Conservation (phyloP, 2,113 vertebrate species). For the Silurus meridionalis region DNA sequence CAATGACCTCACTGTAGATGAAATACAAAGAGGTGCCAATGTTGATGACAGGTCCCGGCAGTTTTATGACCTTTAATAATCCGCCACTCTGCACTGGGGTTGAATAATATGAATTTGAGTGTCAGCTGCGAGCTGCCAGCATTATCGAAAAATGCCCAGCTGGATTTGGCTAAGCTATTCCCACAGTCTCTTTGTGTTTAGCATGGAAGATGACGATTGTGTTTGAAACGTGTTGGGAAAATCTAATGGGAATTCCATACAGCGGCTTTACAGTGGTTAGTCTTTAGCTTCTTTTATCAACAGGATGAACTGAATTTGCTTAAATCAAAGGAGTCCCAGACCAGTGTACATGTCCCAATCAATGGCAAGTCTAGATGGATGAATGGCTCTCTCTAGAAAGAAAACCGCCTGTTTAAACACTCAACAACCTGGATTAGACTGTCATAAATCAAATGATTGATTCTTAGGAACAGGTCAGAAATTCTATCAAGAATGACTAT, state of each 20-base stretch:
- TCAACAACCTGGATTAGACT: neutral
- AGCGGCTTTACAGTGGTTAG: neutral
- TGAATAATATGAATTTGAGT: conserved; percentile 45
- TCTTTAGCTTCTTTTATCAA: neutral
- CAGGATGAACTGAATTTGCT: neutral
- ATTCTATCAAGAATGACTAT: neutral
- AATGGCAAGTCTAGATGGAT: neutral
- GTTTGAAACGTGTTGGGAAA: conserved; percentile 8
- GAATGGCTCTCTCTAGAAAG: conserved; percentile 4
- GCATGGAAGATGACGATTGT: neutral
- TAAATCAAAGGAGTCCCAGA: neutral
- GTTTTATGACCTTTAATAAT: conserved; percentile 58
- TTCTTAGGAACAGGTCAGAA: neutral
- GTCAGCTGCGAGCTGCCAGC: conserved; percentile 39
- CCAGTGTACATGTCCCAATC: neutral
- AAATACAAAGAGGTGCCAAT: conserved; percentile 35
- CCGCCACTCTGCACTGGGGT: conserved; percentile 34
- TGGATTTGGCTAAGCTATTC: conserved; percentile 25
- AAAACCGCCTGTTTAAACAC: neutral
- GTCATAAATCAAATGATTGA: neutral
- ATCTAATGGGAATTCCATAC: neutral
- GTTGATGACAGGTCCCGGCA: conserved; percentile 45
- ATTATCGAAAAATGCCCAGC: conserved; percentile 45
- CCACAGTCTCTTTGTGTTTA: neutral
- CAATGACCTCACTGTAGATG: conserved; percentile 41